Conservation (phyloP, 2,888 invertebrate species). For the Leucophenga maculata region DNA sequence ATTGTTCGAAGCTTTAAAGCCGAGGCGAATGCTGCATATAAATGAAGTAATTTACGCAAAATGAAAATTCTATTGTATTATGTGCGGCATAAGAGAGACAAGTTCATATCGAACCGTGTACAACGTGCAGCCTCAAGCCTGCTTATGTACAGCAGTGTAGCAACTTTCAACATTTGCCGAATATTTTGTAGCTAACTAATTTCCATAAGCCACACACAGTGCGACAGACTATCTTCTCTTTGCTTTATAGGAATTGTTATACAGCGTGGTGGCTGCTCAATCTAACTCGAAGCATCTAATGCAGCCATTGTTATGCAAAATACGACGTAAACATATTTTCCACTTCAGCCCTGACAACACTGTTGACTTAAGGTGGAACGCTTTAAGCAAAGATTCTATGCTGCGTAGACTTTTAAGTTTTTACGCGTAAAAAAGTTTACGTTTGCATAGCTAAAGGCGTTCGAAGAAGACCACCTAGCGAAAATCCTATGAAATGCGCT, state of each 20-base stretch:
- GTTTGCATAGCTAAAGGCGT: no score
- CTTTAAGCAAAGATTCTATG: neutral
- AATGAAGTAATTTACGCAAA: constrained; percentile 67
- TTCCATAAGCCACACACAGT: constrained; percentile 54
- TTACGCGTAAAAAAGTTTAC: neutral
- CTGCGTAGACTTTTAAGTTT: constrained; percentile 18
- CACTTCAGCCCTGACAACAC: no score
- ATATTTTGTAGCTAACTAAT: constrained; percentile 58
- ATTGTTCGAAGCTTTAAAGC: constrained; percentile 50
- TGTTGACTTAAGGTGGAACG: constrained; percentile 21
- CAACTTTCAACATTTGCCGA: constrained; percentile 37
- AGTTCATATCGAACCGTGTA: constrained; percentile 27
- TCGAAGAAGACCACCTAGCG: neutral
- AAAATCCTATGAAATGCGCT: constrained; percentile 37
- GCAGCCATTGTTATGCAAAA: constrained; percentile 65
- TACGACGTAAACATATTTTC: constrained; percentile 3
- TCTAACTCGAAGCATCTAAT: no score
- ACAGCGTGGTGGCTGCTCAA: constrained; percentile 52
- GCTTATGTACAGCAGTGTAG: neutral
- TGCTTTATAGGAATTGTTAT: constrained; percentile 37
- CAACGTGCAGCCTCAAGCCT: constrained; percentile 34
- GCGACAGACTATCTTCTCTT: constrained; percentile 45
- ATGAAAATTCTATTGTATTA: constrained; percentile 35
- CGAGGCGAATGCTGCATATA: constrained; percentile 66
- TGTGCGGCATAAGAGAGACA: constrained; percentile 26